Base-by-base conservation (phyloP, 2,797 vertebrate species). In the Huso huso region DNA sequence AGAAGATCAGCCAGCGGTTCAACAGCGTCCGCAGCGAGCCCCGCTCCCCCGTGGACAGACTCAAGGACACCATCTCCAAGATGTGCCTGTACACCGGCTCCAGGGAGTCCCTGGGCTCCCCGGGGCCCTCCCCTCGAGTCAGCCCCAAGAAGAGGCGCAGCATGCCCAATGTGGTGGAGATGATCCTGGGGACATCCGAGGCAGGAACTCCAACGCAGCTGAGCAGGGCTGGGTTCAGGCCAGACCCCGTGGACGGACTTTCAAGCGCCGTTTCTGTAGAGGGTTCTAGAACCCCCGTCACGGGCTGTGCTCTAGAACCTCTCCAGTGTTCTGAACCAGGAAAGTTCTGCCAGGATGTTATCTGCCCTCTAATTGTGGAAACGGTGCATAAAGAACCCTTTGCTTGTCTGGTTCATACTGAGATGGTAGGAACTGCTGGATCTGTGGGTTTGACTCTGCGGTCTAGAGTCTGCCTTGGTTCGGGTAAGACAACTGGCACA, bases 81-180 rank as follows among this genome's bases (percentile, higher is more conserved):
- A 92, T 97, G 92, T 94, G 93, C 70, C 88, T 94, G 48, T 93
- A 93, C 74, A 87, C 89, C 0, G 77, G 89, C 11, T 89, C 90
- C 9, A 82, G 78, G 0, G 85, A 87, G 0, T 10, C 11, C 70
- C 66, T 78, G 49, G 77, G 72, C 10, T 77, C 74, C 12, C 81
- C 74, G 0, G 77, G 75, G 58, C 62, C 68, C 4, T 77, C 85
- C 1, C 80, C 82, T 59, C 74, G 66, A 1, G 65, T 66, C 11
- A 62, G 18, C 18, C 61, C 61, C 18, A 12, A 10, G 6, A 70
- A 70, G 60, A 71, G 66, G 64, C 70, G 74, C 49, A 84, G 86
- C 70, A 73, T 91, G 49, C 83, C 88, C 0, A 82, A 84, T 8
- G 76, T 88, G 61, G 84, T 86, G 23, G 83, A 80, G 70, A 70